These are phyloP conservation scores for Spodoptera exigua DNA, from an alignment of 2,888 invertebrate species.

Conservation along the genomic window DNA sequence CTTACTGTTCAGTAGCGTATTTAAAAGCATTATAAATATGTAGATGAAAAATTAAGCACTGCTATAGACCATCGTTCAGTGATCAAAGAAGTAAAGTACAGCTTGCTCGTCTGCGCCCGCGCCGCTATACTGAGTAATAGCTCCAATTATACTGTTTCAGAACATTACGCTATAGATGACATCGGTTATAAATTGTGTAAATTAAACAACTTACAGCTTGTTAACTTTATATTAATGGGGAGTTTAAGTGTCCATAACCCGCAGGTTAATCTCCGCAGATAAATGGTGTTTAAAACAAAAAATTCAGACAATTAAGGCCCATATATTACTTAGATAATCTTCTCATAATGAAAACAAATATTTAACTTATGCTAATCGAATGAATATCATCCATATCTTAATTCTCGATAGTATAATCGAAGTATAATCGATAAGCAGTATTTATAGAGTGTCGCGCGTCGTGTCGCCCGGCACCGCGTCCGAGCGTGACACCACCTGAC, in stretches of 20 bases:
- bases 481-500: no score
- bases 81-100: no score
- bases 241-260: slow-evolving; percentile 26
- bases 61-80: no score
- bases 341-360: slow-evolving; percentile 44
- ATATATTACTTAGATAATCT: slow-evolving; percentile 33
- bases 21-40: no score
- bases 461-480: not conserved
- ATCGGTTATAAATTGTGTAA: slow-evolving; percentile 13
- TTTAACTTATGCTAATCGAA: slow-evolving; percentile 44
- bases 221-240: slow-evolving; percentile 29
- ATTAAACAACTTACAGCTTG: slow-evolving; percentile 11
- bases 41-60: no score
- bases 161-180: no score
- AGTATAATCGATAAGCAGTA: slow-evolving; percentile 34
- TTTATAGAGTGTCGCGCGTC: slow-evolving; percentile 15
- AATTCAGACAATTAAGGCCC: slow-evolving; percentile 25
- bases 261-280: slow-evolving; percentile 31
- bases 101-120: no score
- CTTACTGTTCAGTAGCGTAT: no score
- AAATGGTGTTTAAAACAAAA: slow-evolving; percentile 46
- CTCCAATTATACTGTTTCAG: no score
- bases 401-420: slow-evolving; percentile 38
- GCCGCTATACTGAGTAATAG: no score
- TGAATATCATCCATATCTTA: slow-evolving; percentile 42